Evolutionary conservation across 2,888 invertebrate species (phyloP).

Genomic region (Vesta saturnalis): DNA sequence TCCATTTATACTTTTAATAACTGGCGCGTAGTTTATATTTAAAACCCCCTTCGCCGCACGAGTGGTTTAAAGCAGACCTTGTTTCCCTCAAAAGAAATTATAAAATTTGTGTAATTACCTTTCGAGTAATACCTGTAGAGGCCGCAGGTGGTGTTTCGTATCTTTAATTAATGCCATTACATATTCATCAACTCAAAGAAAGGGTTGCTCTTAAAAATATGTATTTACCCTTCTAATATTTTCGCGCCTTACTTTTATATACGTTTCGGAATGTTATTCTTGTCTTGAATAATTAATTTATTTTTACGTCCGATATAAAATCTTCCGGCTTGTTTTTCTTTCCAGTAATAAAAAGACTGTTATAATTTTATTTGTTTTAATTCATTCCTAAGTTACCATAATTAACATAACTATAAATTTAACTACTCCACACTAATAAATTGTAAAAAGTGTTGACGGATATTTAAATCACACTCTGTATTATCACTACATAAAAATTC

Average conservation of each 20-base stretch:
- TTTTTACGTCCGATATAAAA: constrained; percentile 6
- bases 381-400: no score
- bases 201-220: constrained; percentile 39
- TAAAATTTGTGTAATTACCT: constrained; percentile 62
- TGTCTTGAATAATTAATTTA: constrained; percentile 14
- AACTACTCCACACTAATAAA: no score
- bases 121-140: constrained; percentile 56
- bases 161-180: constrained; percentile 64
- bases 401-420: no score
- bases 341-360: no score
- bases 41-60: constrained; percentile 33
- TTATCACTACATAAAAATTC: no score
- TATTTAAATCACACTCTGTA: no score
- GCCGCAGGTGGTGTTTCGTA: constrained; percentile 61
- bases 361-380: no score
- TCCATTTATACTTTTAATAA: constrained; percentile 63
- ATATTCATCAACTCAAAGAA: constrained; percentile 58
- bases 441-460: no score
- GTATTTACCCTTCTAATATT: constrained; percentile 31
- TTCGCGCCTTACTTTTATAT: constrained; percentile 33
- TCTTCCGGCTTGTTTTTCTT: no score
- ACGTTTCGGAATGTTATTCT: constrained; percentile 10
- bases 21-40: constrained; percentile 36
- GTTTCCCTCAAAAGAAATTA: constrained; percentile 57
- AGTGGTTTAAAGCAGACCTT: constrained; percentile 36